Base-by-base conservation (phyloP, 2,888 invertebrate genomes). In the Formica aserva region DNA sequence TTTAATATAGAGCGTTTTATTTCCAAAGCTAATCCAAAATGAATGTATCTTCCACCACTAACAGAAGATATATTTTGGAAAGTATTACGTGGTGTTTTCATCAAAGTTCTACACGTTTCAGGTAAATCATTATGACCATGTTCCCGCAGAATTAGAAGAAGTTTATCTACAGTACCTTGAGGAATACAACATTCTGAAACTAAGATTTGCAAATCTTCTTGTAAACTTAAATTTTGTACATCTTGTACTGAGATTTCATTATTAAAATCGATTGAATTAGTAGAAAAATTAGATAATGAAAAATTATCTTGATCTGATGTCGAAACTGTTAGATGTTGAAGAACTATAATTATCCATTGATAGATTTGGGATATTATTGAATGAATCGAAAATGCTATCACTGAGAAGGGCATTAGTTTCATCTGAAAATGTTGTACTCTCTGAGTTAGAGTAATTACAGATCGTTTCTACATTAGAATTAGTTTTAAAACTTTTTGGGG, bases 41-140 rank as follows among this genome's bases (percentile, higher is more conserved):
- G 60, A 60, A 60, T 29, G 60, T 60, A 60, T 60, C 60, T 62
- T 18, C 60, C 60, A 32, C 29, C 60, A 62, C 18, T 62, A 62
- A 62, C 18, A 62, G 18, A 29, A 62, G 8, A 18, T 62, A 62
- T 62, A 62, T 62, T 62, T 62, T 9, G 18, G 3, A 29, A 62
- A 62, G 1, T 32, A 62, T 62, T 62, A 62, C 18, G 60, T 60
- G 18, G 60, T 62, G 60, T 62, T 62, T 62, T 62, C 29, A 62
- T 62, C 29, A 62, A 62, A 32, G 18, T 62, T 29, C 8, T 62
- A 62, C 60, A 62, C 29, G 60, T 32, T 32, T 62, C 4, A 62
- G 18, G 18, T 62, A 62, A 62, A 62, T 62, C 18, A 62, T 18
- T 9, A 62, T 32, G 60, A 62, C 60, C 60, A 62, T 62, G 60